Evolutionary conservation across 1,140 invertebrate genomes (phyloP), one percentile per base, ranked within the genome.

Genomic region (Periplaneta americana): DNA sequence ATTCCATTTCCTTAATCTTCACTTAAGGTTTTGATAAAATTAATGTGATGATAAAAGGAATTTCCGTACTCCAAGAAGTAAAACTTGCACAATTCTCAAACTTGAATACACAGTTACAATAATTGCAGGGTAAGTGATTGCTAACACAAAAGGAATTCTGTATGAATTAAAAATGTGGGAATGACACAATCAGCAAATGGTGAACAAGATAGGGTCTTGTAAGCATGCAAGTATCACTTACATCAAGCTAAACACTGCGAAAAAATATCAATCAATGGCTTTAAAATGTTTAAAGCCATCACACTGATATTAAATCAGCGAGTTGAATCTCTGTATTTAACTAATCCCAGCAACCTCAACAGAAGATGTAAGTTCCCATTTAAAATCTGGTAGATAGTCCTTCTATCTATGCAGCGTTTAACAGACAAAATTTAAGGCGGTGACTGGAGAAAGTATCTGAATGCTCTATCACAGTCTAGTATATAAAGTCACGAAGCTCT

Each of bases 151-250:
- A 28, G 22, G 48, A 66, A 66, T 66, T 66, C 48, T 66, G 48
- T 66, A 28, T 66, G 8, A 28, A n/a, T 66, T n/a, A 9, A 22
- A 66, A 66, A 66, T 0, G 13, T 28, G 11, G 1, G 48, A 66
- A 66, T 28, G 6, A 28, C 28, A 66, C 22, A 8, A 13, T 28
- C 48, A 66, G 48, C 48, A 66, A n/a, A 28, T 28, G 22, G 48
- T 2, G 48, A 11, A 66, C 8, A 28, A 66, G 48, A n/a, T n/a
- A n/a, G 22, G 13, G 28, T 66, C 8, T n/a, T 66, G 13, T 31
- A 83, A 82, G 81, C n/a, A 75, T 28, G 35, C 39, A 48, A 35
- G 13, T 81, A 78, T 80, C 18, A 33, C 31, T 31, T 36, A 57
- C 36, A 75, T 66, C 66, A n/a, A 37, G 78, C 74, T 36, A 80